Base-by-base conservation (phyloP, 2,888 invertebrate species). In the Scaptomyza tumidula region DNA sequence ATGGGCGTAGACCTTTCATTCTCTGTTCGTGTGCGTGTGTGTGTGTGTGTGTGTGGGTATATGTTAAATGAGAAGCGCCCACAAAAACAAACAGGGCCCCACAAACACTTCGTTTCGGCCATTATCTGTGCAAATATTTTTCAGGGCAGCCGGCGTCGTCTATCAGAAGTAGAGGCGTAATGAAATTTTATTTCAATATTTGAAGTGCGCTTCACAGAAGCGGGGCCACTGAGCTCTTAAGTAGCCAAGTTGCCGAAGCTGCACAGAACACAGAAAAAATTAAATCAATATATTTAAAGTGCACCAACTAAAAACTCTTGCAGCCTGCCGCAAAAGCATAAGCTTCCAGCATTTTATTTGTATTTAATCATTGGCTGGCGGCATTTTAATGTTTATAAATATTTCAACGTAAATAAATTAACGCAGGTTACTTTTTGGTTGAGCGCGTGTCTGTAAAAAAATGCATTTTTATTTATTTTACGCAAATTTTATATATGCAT, bases 181-280 rank as follows among this genome's bases (percentile, higher is more conserved):
- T 80, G 63, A 71, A 80, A 77, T 80, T 85, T 80, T 75, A 82
- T 82, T 80, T 76, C 71, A 85, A 71, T 80, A 78, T 85, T 83
- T 83, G 66, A 80, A 82, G 74, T 63, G 56, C 55, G 44, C 79
- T 80, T 60, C 59, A 70, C 65, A 64, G 50, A 43, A 58, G 29
- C 65, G 52, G 29, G 46, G 66, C 55, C 70, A 55, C 45, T 55
- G 70, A 66, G 54, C 75, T 55, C 52, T 55, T 58, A 72, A 79
- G 69, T 63, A 72, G 67, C 50, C 55, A 72, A 69, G 71, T 49
- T 71, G 49, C 75, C 24, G 43, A 71, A 72, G 68, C 64, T 70
- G 69, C 37, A 63, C 43, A 44, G 33, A 33, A 63, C 43, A 44
- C 37, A 33, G 14, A 10, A 10, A 35, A 24, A 24, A 2, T 24